Evolutionary conservation across 2,888 invertebrate genomes (phyloP), one percentile per base, ranked within the genome.

Genomic region (Chrysolina oricalcia): DNA sequence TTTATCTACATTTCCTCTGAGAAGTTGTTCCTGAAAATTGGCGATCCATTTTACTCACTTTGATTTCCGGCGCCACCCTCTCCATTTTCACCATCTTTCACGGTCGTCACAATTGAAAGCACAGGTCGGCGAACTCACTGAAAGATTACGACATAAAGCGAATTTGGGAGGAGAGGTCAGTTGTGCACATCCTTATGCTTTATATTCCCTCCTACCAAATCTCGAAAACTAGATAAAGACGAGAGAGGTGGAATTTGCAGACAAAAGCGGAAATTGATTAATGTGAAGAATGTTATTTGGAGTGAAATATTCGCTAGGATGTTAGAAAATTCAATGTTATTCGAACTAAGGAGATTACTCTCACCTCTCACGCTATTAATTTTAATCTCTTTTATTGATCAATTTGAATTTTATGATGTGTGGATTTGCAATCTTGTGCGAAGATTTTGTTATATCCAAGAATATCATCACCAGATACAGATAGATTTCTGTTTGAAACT

Each of bases 151-250:
- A 77, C 76, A 77, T 76, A 65, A 59, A 59, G 76, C 65, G 74
- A 76, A 72, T 77, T 79, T 77, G 66, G 68, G 74, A 73, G 75
- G 73, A 78, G 73, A 77, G 77, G 69, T 77, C 72, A 72, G 64
- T 69, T 72, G 75, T 67, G 73, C 72, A 71, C 71, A 75, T 76
- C 76, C 73, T 73, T 79, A 53, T 76, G 75, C 79, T 77, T 79
- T 76, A 75, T 78, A 76, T 77, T 75, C 67, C 74, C 79, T 78
- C 79, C 81, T 79, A 79, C 81, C 79, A 74, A 74, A 48, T 62
- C 19, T 50, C 19, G 53, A 40, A 73, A 79, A 79, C 76, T 73
- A 74, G 70, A 71, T 70, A 68, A 73, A 67, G 43, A 66, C 50
- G n/a, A 56, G 70, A 76, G 78, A 78, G 80, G 80, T 80, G 80